Conservation (phyloP, 1,140 invertebrate species). For the Meloidogyne exigua region DNA sequence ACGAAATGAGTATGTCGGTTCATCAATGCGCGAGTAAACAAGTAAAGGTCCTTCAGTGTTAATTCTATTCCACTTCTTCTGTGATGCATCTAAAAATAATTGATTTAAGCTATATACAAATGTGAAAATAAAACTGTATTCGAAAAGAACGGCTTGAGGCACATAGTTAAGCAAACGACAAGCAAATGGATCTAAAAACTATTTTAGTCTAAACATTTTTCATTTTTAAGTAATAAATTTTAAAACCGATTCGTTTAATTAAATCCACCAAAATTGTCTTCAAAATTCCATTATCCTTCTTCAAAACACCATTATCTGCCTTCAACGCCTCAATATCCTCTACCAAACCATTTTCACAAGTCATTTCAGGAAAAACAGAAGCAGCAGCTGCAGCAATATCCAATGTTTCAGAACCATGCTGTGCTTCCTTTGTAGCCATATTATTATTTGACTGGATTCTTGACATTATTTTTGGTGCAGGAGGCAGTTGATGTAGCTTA, state of each 20-base stretch:
- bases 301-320: too few relatives aligned
- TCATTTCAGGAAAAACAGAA: background rate
- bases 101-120: background rate
- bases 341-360: background rate
- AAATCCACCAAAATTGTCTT: background rate
- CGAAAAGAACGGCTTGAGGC: background rate
- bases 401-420: background rate
- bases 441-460: background rate
- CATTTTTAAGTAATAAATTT: background rate
- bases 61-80: conserved; percentile 26
- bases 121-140: background rate
- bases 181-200: background rate
- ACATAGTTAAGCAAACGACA: background rate
- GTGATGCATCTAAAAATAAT: background rate
- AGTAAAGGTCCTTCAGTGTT: conserved; percentile 47
- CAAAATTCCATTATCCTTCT: background rate
- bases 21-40: conserved; percentile 41
- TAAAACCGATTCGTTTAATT: background rate
- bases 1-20: conserved; percentile 50
- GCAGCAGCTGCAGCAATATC: background rate
- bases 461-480: background rate
- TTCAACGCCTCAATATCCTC: background rate
- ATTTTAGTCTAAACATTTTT: background rate
- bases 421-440: background rate
- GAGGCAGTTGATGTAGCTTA: background rate